Evolutionary conservation across 2,888 invertebrate genomes (phyloP).

Genomic region (Cheilosia scutellata): DNA sequence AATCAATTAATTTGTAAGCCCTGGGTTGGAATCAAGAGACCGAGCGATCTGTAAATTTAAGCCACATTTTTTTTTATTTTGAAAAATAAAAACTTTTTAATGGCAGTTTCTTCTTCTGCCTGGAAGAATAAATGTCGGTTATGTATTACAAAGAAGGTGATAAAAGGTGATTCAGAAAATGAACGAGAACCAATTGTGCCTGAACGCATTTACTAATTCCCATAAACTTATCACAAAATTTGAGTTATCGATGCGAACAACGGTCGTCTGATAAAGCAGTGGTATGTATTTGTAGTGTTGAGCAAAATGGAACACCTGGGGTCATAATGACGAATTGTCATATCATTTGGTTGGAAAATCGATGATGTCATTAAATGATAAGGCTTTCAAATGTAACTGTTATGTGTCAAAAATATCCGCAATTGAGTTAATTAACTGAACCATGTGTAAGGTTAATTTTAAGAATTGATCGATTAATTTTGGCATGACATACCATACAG

Average conservation of each 20-base stretch:
- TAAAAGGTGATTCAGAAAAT: too few species aligned
- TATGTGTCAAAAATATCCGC: not conserved
- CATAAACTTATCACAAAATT: constrained; percentile 6
- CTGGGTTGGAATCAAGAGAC: too few species aligned
- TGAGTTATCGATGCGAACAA: too few species aligned
- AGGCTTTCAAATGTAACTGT: not conserved
- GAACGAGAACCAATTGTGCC: too few species aligned
- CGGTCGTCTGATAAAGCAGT: not conserved
- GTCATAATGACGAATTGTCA: constrained; percentile 17
- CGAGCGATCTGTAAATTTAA: too few species aligned
- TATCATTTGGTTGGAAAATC: not conserved
- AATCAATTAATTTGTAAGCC: too few species aligned
- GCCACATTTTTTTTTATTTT: too few species aligned
- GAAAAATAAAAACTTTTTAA: too few species aligned
- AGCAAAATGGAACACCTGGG: constrained; percentile 38
- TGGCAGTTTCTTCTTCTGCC: too few species aligned
- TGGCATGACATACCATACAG: not conserved
- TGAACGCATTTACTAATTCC: constrained; percentile 1
- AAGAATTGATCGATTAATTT: constrained; percentile 35
- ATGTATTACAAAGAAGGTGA: too few species aligned
- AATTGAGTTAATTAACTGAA: constrained; percentile 5
- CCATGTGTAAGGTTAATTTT: constrained; percentile 10
- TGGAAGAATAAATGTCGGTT: too few species aligned
- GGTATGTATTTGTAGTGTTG: not conserved
- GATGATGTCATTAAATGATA: constrained; percentile 28